Evolutionary conservation across 2,113 vertebrate species (phyloP), one percentile per base, ranked within the genome.

Genomic region (Vicugna pacos): DNA sequence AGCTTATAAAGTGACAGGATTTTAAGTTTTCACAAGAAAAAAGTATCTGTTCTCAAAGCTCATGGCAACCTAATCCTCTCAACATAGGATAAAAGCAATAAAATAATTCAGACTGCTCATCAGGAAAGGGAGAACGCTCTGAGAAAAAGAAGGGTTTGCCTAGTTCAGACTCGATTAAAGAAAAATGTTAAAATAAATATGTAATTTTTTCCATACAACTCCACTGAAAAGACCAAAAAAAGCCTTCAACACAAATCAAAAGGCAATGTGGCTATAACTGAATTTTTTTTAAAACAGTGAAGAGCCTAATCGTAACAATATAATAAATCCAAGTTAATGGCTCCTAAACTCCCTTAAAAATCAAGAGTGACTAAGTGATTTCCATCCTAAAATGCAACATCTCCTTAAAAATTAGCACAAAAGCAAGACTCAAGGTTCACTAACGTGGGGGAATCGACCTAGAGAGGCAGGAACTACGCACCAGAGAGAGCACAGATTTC

Each of bases 181-280:
- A 38, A 64, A 64, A 92, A 82, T 42, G 20, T 30, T 79, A 80
- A 89, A 97, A 90, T 30, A 75, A 95, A 75, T 28, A 65, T 73
- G 79, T 30, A 92, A 62, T 28, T 64, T 75, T 70, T 82, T 30
- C 76, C 15, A n/a, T 6, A 46, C 8, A 91, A 69, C 35, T 90
- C 54, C 75, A 93, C 42, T 87, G 28, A 82, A 79, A 76, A 87
- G n/a, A 92, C 38, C 92, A 86, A 93, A 42, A 62, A 80, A 79
- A 87, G 3, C 8, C 15, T 83, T 69, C 60, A 86, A 65, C 22
- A 77, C 48, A 86, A 92, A 82, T 52, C 28, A 50, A 83, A 91
- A 96, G 73, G 30, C 28, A 56, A 88, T 81, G 80, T 91, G 16
- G 58, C 5, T 75, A 93, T 8, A 30, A n/a, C 32, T 67, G 62